Base-by-base conservation (phyloP, 2,113 vertebrate genomes). In the Mionectes macconnelli region DNA sequence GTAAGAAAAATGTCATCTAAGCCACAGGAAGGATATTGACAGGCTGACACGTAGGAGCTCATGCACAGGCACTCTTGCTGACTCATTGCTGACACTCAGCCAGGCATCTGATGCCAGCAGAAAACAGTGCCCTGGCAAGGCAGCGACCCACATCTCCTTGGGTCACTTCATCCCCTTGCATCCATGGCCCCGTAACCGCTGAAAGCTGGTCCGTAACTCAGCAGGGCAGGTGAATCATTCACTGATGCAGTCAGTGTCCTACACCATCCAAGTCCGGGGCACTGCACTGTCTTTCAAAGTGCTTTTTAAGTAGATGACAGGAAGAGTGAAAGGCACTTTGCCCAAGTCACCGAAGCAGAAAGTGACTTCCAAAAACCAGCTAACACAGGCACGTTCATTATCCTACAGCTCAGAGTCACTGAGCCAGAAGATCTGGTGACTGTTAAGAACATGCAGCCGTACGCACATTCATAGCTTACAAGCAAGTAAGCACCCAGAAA, bases 281-380 rank as follows among this genome's bases (percentile, higher is more conserved):
- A 35, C 3, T 8, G 64, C 40, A n/a, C 2, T 22, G 30, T 17
- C n/a, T n/a, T n/a, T n/a, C 28, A 18, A 86, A 93, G 74, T 16
- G 66, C 53, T 77, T 44, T 49, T 23, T 55, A 63, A 72, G 39
- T 1, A 40, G 8, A 5, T 7, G 27, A 37, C 49, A 76, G 42
- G 25, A 72, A 47, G 44, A 92, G 57, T 6, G 12, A 81, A 91
- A 92, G 52, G 60, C 74, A 56, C 44, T 96, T 72, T 64, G 67
- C 19, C 21, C 70, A 47, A 79, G 57, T 14, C 62, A 87, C 33
- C 3, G 0, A 52, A 93, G 93, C 93, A 96, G 66, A 93, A 93
- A 88, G 78, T 39, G 57, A 82, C 70, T 96, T 88, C 79, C 79
- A 90, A 90, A 91, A 79, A 53, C 31, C 62, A 74, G 60, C 90